A percentile compares a stretch with the other conserved stretches of the same genome.
phyloP scores from a whole-genome alignment of 53 echinoderm and acorn worm species.

The Holothuria leucospilota region DNA sequence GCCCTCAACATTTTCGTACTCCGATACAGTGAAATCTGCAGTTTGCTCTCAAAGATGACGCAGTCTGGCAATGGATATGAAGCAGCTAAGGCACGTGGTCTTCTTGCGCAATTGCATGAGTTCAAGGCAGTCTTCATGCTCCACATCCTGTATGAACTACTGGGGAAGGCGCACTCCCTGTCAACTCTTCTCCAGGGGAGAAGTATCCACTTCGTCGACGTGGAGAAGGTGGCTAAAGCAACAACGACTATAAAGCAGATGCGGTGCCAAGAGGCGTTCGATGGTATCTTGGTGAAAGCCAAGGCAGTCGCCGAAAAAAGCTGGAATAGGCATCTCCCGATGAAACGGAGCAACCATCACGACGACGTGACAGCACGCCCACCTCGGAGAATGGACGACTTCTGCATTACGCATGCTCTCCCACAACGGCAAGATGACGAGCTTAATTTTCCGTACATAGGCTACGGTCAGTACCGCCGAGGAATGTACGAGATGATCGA shows the following conservation, averaged over 20 bases:
- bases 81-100: neutral
- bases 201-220: neutral
- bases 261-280: constrained; percentile 11
- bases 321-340: neutral
- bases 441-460: no score
- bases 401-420: neutral
- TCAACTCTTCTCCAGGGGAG: constrained; percentile 2
- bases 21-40: constrained; percentile 12
- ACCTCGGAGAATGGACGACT: constrained; percentile 1
- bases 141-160: constrained; percentile 13
- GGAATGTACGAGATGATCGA: constrained; percentile 5
- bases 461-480: no score
- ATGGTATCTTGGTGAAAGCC: constrained; percentile 2
- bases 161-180: neutral
- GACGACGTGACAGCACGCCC: neutral
- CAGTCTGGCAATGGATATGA: neutral
- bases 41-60: constrained; percentile 8
- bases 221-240: constrained; percentile 4
- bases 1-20: constrained; percentile 1
- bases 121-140: constrained; percentile 18
- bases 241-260: constrained; percentile 5
- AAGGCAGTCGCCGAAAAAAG: neutral
- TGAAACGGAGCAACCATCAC: neutral
- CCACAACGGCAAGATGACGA: neutral
- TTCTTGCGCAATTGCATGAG: neutral